phyloP scores from a whole-genome alignment of 2,113 vertebrate genomes.

The Larimichthys polyactis region DNA sequence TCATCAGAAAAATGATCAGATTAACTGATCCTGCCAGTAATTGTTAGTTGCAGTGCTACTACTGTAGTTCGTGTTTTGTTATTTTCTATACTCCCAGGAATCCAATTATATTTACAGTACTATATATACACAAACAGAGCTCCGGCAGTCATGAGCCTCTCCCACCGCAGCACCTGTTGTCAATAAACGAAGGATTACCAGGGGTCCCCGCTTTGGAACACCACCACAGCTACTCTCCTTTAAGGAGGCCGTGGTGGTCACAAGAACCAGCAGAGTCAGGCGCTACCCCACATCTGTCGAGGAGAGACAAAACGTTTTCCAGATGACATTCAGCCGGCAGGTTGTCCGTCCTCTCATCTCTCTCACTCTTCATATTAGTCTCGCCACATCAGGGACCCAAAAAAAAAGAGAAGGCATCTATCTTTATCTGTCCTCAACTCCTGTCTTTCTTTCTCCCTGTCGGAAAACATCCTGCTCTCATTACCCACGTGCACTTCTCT shows the following conservation, averaged over 20 bases:
- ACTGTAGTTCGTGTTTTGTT: too few species aligned
- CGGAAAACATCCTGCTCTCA: conserved; percentile 54
- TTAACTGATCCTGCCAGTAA: neutral
- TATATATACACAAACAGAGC: neutral
- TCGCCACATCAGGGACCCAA: conserved; percentile 9
- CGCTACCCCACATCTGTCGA: conserved; percentile 36
- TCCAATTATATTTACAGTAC: neutral
- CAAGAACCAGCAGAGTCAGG: conserved; percentile 21
- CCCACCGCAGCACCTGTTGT: conserved; percentile 36
- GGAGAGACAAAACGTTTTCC: conserved; percentile 32
- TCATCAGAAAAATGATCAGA: neutral
- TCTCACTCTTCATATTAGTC: conserved; percentile 1
- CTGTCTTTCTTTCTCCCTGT: conserved; percentile 28
- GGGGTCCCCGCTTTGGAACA: conserved; percentile 15
- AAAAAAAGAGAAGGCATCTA: neutral
- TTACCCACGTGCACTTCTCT: conserved; percentile 28
- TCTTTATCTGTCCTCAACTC: conserved; percentile 25
- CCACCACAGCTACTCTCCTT: conserved; percentile 9
- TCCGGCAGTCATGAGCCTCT: neutral
- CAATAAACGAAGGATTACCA: conserved; percentile 34
- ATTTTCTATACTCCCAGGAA: too few species aligned
- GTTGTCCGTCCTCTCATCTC: conserved; percentile 24
- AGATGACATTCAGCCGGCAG: conserved; percentile 45
- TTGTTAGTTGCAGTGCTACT: neutral
- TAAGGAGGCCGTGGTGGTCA: neutral